A percentile compares a stretch with the other conserved stretches of the same genome.
phyloP scores from a whole-genome alignment of 2,797 vertebrate genomes.

The Masticophis lateralis region DNA sequence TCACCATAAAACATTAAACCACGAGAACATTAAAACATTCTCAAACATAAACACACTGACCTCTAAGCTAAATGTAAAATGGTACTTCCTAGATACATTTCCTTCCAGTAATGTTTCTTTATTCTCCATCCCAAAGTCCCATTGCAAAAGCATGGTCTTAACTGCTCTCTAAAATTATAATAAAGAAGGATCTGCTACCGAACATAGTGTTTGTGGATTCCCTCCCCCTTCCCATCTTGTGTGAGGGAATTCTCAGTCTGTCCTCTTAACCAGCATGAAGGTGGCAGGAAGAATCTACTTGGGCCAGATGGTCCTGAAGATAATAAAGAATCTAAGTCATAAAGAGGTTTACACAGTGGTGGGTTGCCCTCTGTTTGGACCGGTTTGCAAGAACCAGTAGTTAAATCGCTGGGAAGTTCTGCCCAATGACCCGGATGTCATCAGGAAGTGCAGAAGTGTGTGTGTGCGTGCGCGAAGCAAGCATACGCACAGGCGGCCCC shows the following conservation, averaged over 20 bases:
- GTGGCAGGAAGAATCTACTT: neutral
- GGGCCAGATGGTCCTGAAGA: neutral
- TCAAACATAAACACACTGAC: neutral
- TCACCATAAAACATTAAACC: neutral
- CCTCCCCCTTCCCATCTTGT: neutral
- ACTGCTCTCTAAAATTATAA: neutral
- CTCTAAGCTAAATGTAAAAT: neutral
- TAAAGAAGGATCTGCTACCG: neutral
- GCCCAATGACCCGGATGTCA: too few species aligned
- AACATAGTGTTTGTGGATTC: neutral
- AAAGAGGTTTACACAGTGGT: neutral
- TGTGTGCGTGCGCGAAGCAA: too few species aligned
- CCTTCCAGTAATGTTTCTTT: neutral
- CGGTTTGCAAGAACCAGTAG: too few species aligned
- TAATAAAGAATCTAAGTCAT: neutral
- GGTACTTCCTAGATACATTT: neutral
- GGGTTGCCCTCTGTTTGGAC: too few species aligned
- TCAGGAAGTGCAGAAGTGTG: too few species aligned
- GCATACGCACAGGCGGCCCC: rapidly evolving
- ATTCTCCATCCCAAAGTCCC: neutral
- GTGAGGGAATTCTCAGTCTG: neutral
- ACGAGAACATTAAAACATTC: neutral
- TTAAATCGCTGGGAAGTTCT: too few species aligned
- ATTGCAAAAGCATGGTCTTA: neutral
- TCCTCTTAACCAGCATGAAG: neutral